Conservation (phyloP, 2,888 invertebrate species). For the Drosophila leonis region DNA sequence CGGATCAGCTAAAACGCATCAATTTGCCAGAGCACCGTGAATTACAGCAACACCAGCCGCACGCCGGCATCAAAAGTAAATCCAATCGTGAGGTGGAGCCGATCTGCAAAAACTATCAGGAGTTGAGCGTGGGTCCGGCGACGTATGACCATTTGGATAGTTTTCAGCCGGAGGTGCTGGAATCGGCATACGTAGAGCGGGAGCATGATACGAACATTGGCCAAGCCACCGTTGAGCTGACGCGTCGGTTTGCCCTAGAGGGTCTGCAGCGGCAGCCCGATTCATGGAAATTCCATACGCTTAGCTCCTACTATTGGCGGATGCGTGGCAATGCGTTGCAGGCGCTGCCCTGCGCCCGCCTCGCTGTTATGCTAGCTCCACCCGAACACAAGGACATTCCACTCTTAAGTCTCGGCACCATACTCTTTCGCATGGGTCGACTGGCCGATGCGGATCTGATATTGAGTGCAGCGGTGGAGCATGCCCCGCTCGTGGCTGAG, state of each 20-base stretch:
- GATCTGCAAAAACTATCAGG: constrained; percentile 66
- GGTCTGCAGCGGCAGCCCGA: constrained; percentile 78
- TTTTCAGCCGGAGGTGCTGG: constrained; percentile 65
- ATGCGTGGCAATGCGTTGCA: constrained; percentile 82
- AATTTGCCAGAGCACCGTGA: constrained; percentile 74
- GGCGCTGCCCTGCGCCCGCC: constrained; percentile 83
- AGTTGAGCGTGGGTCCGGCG: constrained; percentile 67
- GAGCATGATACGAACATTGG: constrained; percentile 76
- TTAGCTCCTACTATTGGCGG: constrained; percentile 84
- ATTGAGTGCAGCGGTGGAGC: constrained; percentile 81
- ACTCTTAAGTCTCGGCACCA: constrained; percentile 83
- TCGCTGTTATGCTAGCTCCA: constrained; percentile 82
- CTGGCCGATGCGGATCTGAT: constrained; percentile 82
- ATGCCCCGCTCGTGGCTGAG: constrained; percentile 82
- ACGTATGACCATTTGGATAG: constrained; percentile 82
- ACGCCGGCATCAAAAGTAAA: constrained; percentile 5
- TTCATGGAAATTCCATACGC: constrained; percentile 84
- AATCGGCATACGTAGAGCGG: constrained; percentile 74
- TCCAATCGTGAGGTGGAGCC: constrained; percentile 57
- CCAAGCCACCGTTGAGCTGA: constrained; percentile 67
- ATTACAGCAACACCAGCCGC: constrained; percentile 27
- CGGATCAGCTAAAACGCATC: constrained; percentile 81
- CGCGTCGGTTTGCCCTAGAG: constrained; percentile 68
- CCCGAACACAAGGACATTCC: constrained; percentile 81
- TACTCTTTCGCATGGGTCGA: constrained; percentile 81